Base-by-base conservation (phyloP, 1,140 invertebrate genomes). In the Nixonia krombeini region DNA sequence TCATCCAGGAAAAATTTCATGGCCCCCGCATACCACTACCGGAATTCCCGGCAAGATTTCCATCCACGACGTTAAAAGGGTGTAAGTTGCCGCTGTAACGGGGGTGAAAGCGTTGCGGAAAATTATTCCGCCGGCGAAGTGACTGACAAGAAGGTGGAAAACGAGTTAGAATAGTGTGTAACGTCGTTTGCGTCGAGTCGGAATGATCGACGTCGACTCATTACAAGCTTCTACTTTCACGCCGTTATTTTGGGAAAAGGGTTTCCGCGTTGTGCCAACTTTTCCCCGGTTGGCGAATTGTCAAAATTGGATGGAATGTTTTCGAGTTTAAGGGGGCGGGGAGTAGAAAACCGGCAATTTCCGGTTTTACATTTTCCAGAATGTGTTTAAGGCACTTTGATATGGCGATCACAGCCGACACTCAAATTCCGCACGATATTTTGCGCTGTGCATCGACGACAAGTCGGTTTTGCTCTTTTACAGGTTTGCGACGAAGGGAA, bases 101-200 rank as follows among this genome's bases (percentile, higher is more conserved):
- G 53, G 49, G 44, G 28, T 44, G 51, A 44, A 55, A 63, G 45
- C 51, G 10, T 55, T 23, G 10, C 15, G 10, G 42, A 49, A 55
- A 55, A 63, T 63, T 55, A 63, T 63, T 63, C 51, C 28, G 28
- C 44, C 50, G 10, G 59, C n/a, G 28, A 63, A 55, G 51, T 55
- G 45, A 63, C 53, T 62, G 42, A 49, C 58, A 53, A 62, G 58
- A 62, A 62, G 53, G 57, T 46, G 40, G 37, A 33, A 9, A 61
- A 28, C 45, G 10, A 52, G n/a, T 53, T 47, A 41, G 25, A 18
- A 12, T 10, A 23, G 1, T 45, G 21, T 38, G 40, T 51, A 59
- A 53, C 35, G 31, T 38, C 40, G 38, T 61, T 59, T 61, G 40
- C 18, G 40, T 52, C 10, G 15, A 45, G 47, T 52, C 51, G 23